Conservation (phyloP, 2,797 vertebrate genomes). For the Argya squamiceps region DNA sequence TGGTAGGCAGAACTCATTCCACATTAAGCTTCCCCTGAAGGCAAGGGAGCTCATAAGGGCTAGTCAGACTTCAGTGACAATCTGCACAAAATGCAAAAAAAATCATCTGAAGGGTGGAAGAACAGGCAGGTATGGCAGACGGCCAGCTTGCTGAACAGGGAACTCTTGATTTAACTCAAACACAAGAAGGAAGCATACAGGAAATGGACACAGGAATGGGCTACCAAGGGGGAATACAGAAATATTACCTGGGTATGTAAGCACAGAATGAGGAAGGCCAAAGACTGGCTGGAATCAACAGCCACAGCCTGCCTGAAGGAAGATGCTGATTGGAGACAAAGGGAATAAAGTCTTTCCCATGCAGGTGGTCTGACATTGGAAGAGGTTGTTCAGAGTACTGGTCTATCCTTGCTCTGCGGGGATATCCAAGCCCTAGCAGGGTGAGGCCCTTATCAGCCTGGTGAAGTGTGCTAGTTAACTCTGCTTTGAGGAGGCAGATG, state of each 20-base stretch:
- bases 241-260: background rate
- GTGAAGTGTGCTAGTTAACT: background rate
- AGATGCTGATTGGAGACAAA: background rate
- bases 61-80: background rate
- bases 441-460: background rate
- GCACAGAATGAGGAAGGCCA: background rate
- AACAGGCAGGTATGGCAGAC: background rate
- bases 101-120: background rate
- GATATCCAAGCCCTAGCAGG: background rate
- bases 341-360: background rate
- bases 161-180: background rate
- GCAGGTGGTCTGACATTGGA: background rate
- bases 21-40: background rate
- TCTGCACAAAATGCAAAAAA: background rate
- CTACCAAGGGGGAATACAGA: background rate
- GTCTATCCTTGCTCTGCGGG: accelerated
- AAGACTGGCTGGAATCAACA: background rate
- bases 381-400: background rate
- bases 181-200: background rate
- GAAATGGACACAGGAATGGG: background rate
- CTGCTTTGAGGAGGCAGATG: background rate
- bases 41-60: background rate
- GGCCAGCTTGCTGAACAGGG: background rate
- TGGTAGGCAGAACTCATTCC: background rate
- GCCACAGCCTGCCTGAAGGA: background rate